Evolutionary conservation across 2,888 invertebrate genomes (phyloP), one percentile per base, ranked within the genome.

Genomic region (Harpagoxenus sublaevis): DNA sequence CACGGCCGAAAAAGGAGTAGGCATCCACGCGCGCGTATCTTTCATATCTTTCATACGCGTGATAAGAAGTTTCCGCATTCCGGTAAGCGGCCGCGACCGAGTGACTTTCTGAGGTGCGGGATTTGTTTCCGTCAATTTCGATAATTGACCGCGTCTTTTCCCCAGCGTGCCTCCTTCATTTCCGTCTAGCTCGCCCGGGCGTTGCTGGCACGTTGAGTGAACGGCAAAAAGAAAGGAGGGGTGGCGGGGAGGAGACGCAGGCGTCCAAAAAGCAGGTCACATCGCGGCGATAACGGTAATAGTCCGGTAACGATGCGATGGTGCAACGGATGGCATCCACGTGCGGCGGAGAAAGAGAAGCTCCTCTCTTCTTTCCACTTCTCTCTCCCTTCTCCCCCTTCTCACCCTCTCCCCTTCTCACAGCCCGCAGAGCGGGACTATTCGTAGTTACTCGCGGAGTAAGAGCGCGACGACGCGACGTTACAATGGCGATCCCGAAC

Each of bases 261-360:
- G 83, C 84, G 85, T 78, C 90, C 89, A 78, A 90, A 91, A 92
- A 92, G 88, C 92, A 90, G 92, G 92, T 92, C 92, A 92, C 90
- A 87, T 87, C 89, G 88, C 91, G 91, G 91, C 91, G 92, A 92
- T 92, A 92, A 92, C 92, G 92, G 92, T 91, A 92, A 87, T 91
- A 92, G 88, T 91, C 91, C 87, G 57, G 6, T 28, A 83, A 86
- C 84, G 85, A 66, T 62, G 79, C 66, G 66, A 51, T 78, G 84
- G 84, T 87, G 89, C 88, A 91, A 90, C 81, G 71, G 60, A 62
- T 83, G 84, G 82, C 86, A 74, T 89, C 84, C 89, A 85, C 86
- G 88, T 89, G 88, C 87, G 84, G 83, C 86, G 85, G 81, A 86
- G 83, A 89, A 85, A 89, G 89, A 88, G 87, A 87, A 87, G 87